Base-by-base conservation (phyloP, 1,140 invertebrate species). In the Drosophila mauritiana region DNA sequence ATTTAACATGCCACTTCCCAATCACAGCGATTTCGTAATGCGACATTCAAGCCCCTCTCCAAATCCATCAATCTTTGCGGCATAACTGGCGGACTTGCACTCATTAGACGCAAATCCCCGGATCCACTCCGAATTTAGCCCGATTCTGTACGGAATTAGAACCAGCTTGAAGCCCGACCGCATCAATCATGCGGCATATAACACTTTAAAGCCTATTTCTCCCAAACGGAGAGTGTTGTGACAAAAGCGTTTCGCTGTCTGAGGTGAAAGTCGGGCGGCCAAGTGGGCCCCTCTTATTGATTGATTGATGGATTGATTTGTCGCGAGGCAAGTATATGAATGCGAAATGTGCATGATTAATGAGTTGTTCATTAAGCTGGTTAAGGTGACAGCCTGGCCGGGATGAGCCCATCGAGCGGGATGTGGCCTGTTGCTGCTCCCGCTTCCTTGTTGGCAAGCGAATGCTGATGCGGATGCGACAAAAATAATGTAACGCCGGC, bases 241-340 rank as follows among this genome's bases (percentile, higher is more conserved):
- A 88, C 85, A 86, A 86, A 78, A 78, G 78, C 69, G 82, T 85
- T 81, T 81, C 65, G 61, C 68, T 57, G 61, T 73, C 57, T 54
- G 39, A 36, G 56, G 53, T 61, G 62, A 84, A 84, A 86, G 80
- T 88, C 83, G 77, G 46, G 63, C 64, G 82, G 45, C 75, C 80
- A 86, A 88, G 62, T 78, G 80, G 79, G 58, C 63, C 49, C 80
- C 49, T 31, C 49, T 31, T 31, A 88, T 89, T 88, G 84, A 89
- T 88, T 88, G 83, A 88, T 89, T 88, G 84, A 89, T 89, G 74
- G 53, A 83, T 89, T 89, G 83, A 84, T 88, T 88, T 89, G 80
- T 83, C 77, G 84, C 69, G 84, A 62, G 77, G 77, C 72, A 73
- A 74, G 73, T 80, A 77, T 84, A 90, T 90, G 84, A 88, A 88